These are phyloP conservation scores for Aurelia sp. DNA, from an alignment of 30 jellyfish, hydroid and myxozoan genomes.

Conservation along the genomic window DNA sequence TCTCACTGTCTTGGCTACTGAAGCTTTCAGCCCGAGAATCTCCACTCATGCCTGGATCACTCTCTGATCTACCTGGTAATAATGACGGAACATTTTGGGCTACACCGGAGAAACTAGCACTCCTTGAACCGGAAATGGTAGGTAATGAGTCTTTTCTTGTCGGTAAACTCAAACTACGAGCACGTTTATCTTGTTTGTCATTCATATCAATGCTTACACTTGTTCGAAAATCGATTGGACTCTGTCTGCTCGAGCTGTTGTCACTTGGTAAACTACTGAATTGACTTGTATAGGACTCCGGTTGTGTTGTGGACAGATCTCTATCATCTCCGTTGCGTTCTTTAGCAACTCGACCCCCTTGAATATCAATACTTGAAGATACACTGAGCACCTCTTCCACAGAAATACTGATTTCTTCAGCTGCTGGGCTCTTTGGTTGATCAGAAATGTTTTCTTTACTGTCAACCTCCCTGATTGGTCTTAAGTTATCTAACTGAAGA, in stretches of 20 bases:
- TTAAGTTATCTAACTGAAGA: slow-evolving; percentile 45
- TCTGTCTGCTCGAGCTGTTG: slow-evolving; percentile 61
- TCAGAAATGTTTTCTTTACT: slow-evolving; percentile 68
- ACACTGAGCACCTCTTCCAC: slow-evolving; percentile 18
- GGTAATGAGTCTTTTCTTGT: slow-evolving; percentile 37
- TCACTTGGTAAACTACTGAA: slow-evolving; percentile 73
- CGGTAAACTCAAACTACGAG: slow-evolving; percentile 90
- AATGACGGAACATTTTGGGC: slow-evolving; percentile 16
- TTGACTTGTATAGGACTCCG: slow-evolving; percentile 67
- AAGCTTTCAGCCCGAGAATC: slow-evolving; percentile 69
- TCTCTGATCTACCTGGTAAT: slow-evolving; percentile 67
- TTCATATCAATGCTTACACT: slow-evolving; percentile 33
- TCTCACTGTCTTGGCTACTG: slow-evolving; percentile 84
- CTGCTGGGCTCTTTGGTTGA: slow-evolving; percentile 4
- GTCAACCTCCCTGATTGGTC: slow-evolving; percentile 78
- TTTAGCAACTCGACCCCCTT: slow-evolving; percentile 1
- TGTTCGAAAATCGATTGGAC: slow-evolving; percentile 57
- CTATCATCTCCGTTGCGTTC: slow-evolving; percentile 37
- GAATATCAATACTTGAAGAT: slow-evolving; percentile 57
- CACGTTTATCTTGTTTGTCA: slow-evolving; percentile 62
- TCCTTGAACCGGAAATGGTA: slow-evolving; percentile 66
- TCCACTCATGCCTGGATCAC: slow-evolving; percentile 94
- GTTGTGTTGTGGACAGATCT: slow-evolving; percentile 37
- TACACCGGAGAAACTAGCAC: slow-evolving; percentile 95
- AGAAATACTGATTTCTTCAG: slow-evolving; percentile 4